A percentile compares a stretch with the other conserved stretches of the same genome.
Evolutionary conservation across 2,888 invertebrate genomes (phyloP).

Genomic region (Tetheella fluctuosa): DNA sequence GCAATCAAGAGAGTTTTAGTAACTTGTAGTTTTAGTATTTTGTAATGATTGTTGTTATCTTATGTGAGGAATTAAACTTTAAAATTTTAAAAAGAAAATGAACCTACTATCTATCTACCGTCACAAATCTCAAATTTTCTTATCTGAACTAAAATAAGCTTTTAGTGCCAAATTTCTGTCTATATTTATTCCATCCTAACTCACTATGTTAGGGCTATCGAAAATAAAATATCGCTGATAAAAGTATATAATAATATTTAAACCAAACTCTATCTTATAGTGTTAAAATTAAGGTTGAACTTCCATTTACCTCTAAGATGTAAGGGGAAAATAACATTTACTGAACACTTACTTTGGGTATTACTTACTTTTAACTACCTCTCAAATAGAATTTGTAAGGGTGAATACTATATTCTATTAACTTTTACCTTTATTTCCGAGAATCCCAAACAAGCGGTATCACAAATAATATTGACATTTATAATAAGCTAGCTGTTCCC

Average conservation of each 20-base stretch:
- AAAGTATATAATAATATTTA: neutral
- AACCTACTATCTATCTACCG: neutral
- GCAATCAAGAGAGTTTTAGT: too few species aligned
- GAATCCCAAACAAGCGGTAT: too few species aligned
- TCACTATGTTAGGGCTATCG: neutral
- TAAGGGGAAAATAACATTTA: constrained; percentile 4
- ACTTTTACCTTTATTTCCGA: neutral
- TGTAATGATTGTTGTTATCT: too few species aligned
- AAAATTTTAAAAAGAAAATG: too few species aligned
- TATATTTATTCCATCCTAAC: neutral
- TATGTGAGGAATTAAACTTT: too few species aligned
- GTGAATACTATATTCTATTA: neutral
- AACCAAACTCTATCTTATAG: neutral
- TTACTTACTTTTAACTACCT: neutral
- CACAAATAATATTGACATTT: too few species aligned
- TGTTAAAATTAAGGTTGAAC: neutral
- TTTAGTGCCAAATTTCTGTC: neutral
- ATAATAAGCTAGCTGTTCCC: too few species aligned
- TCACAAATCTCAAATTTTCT: neutral
- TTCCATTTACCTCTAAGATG: neutral
- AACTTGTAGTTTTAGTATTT: too few species aligned
- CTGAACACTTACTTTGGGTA: neutral
- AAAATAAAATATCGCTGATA: constrained; percentile 1
- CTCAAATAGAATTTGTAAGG: neutral
- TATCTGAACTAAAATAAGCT: neutral